Evolutionary conservation across 2,113 vertebrate genomes (phyloP).

Genomic region (Trinectes maculatus): DNA sequence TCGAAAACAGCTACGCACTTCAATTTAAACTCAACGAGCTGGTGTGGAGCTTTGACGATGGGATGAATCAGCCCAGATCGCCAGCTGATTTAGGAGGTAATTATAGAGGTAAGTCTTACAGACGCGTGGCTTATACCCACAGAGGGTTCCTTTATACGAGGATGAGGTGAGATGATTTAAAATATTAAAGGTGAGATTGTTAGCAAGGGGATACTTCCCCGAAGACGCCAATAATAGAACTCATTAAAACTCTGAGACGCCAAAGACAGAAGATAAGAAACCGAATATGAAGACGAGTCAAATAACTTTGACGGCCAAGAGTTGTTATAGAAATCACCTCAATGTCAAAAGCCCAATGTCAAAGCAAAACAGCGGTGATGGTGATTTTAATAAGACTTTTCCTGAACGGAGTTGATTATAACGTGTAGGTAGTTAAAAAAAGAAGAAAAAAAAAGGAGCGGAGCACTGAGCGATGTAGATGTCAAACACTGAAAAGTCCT

Average conservation of each 20-base stretch:
- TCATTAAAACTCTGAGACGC: constrained; percentile 80
- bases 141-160: constrained; percentile 45
- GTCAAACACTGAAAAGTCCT: neutral
- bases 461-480: too few species aligned
- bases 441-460: neutral
- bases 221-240: constrained; percentile 73
- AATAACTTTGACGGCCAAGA: constrained; percentile 51
- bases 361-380: constrained; percentile 1
- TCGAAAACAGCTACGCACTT: constrained; percentile 36
- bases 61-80: constrained; percentile 32
- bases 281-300: constrained; percentile 58
- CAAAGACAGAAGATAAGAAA: constrained; percentile 70
- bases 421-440: constrained; percentile 6
- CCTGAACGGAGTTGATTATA: constrained; percentile 36
- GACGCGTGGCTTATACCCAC: constrained; percentile 20
- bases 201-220: constrained; percentile 52
- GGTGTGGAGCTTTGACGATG: constrained; percentile 23
- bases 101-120: constrained; percentile 52
- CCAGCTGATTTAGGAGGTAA: constrained; percentile 48
- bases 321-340: constrained; percentile 55
- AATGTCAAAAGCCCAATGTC: constrained; percentile 49
- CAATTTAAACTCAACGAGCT: constrained; percentile 27
- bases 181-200: constrained; percentile 76
- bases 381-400: constrained; percentile 47
- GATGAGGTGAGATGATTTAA: constrained; percentile 35